Base-by-base conservation (phyloP, 1,140 invertebrate genomes). In the Hyles euphorbiae region DNA sequence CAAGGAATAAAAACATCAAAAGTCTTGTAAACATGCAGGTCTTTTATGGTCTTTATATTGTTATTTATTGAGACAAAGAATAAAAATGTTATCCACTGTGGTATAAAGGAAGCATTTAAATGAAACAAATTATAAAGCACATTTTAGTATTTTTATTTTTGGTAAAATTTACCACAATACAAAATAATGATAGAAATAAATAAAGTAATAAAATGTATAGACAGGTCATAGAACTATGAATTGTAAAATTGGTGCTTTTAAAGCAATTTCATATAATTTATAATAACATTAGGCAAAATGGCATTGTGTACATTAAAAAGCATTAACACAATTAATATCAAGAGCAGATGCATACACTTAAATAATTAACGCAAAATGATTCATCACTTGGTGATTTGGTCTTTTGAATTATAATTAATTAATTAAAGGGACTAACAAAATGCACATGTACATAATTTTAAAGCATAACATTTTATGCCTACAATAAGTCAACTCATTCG, bases 111-210 rank as follows among this genome's bases (percentile, higher is more conserved):
- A 6, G 47, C 47, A 48, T 10, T n/a, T 10, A 72, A 83, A 81
- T 82, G 64, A 87, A 82, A 88, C 77, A 68, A 79, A 55, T 62
- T 64, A 52, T 83, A 81, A 88, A 88, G 83, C 85, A 86, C 81
- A 88, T 86, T 88, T 88, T 88, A 88, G 83, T 88, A 86, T 82
- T 85, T 86, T 88, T 88, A 88, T 88, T 88, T 88, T 88, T 86
- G 85, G 85, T 88, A 88, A 85, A 88, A 83, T 88, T 88, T 86
- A 88, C 85, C 85, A 85, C 78, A 86, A 84, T 86, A 88, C 83
- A 86, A 88, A 88, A 85, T 88, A 86, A 86, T 88, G 73, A 87
- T 85, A 83, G 82, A 86, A 88, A 88, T 88, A 88, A 88, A 88
- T 88, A 88, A 88, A 86, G 74, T 85, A 87, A 84, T 87, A 85